These are phyloP conservation scores for Eupithecia abbreviata DNA, from an alignment of 2,888 invertebrate species.

Conservation along the genomic window DNA sequence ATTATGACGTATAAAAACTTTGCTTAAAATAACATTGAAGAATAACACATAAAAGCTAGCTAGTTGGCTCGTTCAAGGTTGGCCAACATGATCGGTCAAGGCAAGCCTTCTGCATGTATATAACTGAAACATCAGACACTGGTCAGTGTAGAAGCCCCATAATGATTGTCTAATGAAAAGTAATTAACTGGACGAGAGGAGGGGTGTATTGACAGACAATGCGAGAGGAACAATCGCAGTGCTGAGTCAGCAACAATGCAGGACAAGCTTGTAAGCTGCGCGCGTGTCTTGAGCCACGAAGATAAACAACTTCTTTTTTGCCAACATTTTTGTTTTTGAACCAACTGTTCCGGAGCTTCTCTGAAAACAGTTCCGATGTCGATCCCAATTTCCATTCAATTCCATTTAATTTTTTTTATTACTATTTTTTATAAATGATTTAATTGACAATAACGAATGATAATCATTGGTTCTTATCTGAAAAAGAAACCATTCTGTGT, in stretches of 20 bases:
- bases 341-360: not conserved
- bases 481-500: too few relatives aligned
- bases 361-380: not conserved
- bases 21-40: not conserved
- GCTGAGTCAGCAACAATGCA: conserved; percentile 78
- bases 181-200: conserved; percentile 72
- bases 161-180: conserved; percentile 76
- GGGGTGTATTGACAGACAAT: conserved; percentile 74
- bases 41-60: not conserved
- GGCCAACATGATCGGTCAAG: not conserved
- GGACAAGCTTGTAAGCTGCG: conserved; percentile 68
- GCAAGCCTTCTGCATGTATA: not conserved
- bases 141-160: conserved; percentile 32
- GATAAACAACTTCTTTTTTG: not conserved
- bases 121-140: not conserved
- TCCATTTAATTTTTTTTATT: not conserved
- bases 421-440: too few relatives aligned
- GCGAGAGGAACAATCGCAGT: conserved; percentile 75
- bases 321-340: not conserved
- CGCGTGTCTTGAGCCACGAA: conserved; percentile 51
- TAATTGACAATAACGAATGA: too few relatives aligned
- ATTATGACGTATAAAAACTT: too few relatives aligned
- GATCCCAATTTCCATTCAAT: not conserved
- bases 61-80: not conserved
- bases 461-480: too few relatives aligned